These are phyloP conservation scores for Alosa alosa DNA, from an alignment of 2,113 vertebrate species.

Conservation along the genomic window DNA sequence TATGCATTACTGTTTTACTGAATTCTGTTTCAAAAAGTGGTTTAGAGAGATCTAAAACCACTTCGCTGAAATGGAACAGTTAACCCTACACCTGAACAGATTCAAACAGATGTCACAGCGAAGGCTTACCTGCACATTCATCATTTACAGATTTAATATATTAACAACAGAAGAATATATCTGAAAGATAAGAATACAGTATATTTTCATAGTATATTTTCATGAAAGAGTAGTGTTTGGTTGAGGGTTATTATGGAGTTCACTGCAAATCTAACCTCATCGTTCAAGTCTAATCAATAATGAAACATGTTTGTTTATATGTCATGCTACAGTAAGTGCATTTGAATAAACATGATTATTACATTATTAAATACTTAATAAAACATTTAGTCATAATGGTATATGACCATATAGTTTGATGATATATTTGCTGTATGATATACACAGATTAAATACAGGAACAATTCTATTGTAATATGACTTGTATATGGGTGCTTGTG, in stretches of 20 bases:
- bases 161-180: no score
- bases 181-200: no score
- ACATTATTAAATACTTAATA: no score
- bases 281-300: no score
- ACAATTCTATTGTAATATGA: background rate
- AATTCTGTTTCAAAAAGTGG: background rate
- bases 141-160: no score
- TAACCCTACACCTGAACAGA: background rate
- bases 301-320: no score
- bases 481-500: background rate
- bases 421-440: background rate
- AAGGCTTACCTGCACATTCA: background rate
- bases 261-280: background rate
- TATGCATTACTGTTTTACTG: background rate
- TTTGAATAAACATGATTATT: no score
- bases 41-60: background rate
- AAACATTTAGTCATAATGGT: no score
- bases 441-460: background rate
- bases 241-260: background rate
- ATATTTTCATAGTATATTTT: background rate
- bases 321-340: no score
- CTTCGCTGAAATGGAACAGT: background rate
- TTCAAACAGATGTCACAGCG: background rate
- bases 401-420: no score
- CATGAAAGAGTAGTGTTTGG: background rate